Conservation (phyloP, 2,888 invertebrate genomes). For the Pseudococcus viburni region DNA sequence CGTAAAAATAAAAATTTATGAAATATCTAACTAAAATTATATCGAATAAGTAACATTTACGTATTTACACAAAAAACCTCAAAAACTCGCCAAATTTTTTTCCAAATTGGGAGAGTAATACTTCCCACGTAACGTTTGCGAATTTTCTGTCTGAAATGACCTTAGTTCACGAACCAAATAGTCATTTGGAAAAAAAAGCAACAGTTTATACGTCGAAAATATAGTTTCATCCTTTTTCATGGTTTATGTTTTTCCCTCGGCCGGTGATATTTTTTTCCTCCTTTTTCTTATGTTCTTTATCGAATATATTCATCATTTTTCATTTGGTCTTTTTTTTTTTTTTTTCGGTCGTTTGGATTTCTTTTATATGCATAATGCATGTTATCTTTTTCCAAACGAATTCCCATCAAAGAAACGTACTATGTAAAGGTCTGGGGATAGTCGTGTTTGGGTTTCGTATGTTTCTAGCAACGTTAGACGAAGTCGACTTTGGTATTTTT, state of each 20-base stretch:
- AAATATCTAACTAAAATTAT: too few species aligned
- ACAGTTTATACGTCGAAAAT: neutral
- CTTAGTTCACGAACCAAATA: neutral
- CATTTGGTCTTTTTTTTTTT: neutral
- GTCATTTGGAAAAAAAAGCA: neutral
- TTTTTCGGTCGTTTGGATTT: constrained; percentile 5
- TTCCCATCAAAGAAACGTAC: constrained; percentile 26
- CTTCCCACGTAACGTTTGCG: too few species aligned
- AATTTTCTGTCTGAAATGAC: too few species aligned
- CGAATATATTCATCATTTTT: constrained; percentile 22
- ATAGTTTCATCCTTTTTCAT: neutral
- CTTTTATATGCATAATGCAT: constrained; percentile 27
- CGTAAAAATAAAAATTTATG: too few species aligned
- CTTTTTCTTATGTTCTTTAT: neutral
- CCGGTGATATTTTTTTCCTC: neutral
- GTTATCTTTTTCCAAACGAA: constrained; percentile 35
- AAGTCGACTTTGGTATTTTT: neutral
- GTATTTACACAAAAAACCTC: too few species aligned
- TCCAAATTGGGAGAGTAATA: neutral
- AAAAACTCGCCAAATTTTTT: too few species aligned
- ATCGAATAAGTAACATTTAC: too few species aligned
- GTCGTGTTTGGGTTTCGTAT: neutral
- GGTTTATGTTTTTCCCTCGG: neutral
- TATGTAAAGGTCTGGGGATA: neutral
- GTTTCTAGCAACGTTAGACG: neutral